Evolutionary conservation across 2,113 vertebrate genomes (phyloP).

Genomic region (Craseonycteris thonglongyai): DNA sequence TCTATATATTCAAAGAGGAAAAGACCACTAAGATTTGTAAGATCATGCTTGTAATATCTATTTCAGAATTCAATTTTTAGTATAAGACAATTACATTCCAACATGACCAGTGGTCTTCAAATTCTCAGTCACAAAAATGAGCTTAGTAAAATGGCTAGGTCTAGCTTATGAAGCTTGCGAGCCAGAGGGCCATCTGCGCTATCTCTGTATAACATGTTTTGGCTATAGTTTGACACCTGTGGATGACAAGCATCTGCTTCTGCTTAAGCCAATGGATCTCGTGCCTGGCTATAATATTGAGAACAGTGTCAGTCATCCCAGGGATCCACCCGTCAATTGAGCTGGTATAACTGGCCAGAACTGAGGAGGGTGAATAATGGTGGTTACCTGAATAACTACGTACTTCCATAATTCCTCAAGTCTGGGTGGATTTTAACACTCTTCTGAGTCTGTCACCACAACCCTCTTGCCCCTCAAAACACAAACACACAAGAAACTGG

Average conservation of each 20-base stretch:
- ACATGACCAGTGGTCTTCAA: not conserved
- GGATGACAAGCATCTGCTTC: not conserved
- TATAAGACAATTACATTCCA: not conserved
- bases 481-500: not conserved
- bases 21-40: not conserved
- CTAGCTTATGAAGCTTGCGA: not conserved
- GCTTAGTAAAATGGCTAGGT: not conserved
- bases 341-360: not conserved
- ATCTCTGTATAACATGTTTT: not conserved
- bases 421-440: not conserved
- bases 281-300: not conserved
- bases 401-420: not conserved
- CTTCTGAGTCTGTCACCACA: not conserved
- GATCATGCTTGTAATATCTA: not conserved
- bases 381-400: rapidly evolving
- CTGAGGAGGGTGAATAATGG: not conserved
- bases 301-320: not conserved
- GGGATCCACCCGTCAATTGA: not conserved
- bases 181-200: not conserved
- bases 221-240: not conserved
- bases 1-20: not conserved
- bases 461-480: not conserved
- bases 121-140: not conserved
- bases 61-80: not conserved
- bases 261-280: not conserved